phyloP scores from a whole-genome alignment of 2,113 vertebrate species.

The Hylia prasina region DNA sequence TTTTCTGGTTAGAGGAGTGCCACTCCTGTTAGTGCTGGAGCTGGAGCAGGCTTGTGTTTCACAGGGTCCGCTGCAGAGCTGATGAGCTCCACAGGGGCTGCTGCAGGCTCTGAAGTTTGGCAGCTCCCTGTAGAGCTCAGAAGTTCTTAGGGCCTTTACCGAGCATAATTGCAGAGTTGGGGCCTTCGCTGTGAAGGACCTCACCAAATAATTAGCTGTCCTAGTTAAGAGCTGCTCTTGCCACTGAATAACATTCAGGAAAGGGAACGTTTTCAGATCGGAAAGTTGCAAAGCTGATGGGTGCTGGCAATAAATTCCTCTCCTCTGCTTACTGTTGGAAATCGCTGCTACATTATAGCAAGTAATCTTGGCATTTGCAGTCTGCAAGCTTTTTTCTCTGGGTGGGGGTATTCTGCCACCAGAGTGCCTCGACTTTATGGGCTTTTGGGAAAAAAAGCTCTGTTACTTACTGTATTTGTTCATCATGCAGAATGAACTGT shows the following conservation, averaged over 20 bases:
- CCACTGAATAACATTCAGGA: neutral
- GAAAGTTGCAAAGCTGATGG: neutral
- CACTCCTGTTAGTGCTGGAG: neutral
- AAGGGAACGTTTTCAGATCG: neutral
- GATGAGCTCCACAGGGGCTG: neutral
- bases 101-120: slow-evolving; percentile 1
- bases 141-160: neutral
- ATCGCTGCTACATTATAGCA: neutral
- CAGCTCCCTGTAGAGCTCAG: neutral
- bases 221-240: slow-evolving; percentile 17
- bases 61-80: neutral
- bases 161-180: neutral
- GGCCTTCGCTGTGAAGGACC: neutral
- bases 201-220: slow-evolving; percentile 31
- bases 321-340: neutral
- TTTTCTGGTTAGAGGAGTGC: neutral
- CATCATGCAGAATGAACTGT: neutral
- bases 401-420: neutral
- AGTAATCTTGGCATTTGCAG: neutral
- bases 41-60: neutral
- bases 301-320: neutral
- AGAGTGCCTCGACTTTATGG: neutral
- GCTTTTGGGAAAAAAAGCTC: neutral
- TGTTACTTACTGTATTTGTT: neutral
- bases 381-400: neutral